Conservation (phyloP, 2,797 vertebrate genomes). For the Melanotaenia maccullochi region DNA sequence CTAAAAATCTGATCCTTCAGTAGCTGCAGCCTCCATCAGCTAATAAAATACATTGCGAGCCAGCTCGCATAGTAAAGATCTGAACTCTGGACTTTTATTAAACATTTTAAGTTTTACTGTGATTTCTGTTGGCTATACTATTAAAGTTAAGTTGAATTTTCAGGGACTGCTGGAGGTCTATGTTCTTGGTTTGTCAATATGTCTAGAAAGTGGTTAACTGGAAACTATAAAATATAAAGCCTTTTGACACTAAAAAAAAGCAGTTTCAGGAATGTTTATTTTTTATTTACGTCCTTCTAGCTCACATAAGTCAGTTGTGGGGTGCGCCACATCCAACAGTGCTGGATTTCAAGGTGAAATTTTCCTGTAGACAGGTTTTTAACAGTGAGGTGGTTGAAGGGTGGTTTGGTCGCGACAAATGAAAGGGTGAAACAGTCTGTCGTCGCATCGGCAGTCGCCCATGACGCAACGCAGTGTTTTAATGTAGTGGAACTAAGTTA, state of each 20-base stretch:
- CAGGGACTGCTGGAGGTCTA: background rate
- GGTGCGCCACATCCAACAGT: conserved; percentile 32
- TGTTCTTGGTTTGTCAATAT: background rate
- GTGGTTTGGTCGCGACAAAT: conserved; percentile 56
- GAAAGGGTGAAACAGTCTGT: conserved; percentile 55
- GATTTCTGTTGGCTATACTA: background rate
- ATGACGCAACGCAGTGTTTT: conserved; percentile 34
- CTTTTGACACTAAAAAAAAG: background rate
- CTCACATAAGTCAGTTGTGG: background rate
- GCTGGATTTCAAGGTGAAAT: background rate
- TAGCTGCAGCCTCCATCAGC: background rate
- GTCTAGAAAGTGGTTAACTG: background rate
- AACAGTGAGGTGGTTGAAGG: conserved; percentile 27
- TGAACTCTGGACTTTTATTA: background rate
- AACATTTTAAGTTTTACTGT: background rate
- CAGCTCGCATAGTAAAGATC: background rate
- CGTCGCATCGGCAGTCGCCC: conserved; percentile 15
- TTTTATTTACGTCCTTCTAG: background rate
- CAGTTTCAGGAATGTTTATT: background rate
- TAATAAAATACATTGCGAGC: background rate
- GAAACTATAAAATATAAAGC: background rate
- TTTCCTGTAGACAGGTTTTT: conserved; percentile 15
- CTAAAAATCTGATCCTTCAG: background rate
- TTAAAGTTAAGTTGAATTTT: background rate
- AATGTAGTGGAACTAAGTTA: conserved; percentile 41